Percentiles rank a stretch among this genome's conserved stretches.
phyloP scores from a whole-genome alignment of 2,113 vertebrate genomes.

The Aramus guarauna region DNA sequence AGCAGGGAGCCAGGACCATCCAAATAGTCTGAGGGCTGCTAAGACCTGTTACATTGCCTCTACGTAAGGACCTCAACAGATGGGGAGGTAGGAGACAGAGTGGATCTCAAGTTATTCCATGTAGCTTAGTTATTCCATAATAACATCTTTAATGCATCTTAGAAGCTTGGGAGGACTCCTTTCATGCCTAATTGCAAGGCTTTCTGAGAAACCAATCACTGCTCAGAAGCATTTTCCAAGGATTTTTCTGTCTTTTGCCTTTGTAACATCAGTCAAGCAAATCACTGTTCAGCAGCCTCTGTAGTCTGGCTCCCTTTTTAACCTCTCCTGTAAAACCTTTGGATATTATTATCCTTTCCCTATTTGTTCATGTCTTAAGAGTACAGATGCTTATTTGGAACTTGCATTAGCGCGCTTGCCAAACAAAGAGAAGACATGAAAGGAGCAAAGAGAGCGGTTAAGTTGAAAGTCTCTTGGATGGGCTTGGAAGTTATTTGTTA shows the following conservation, averaged over 20 bases:
- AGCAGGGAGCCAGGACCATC: neutral
- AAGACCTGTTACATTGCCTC: neutral
- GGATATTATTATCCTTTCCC: conserved; percentile 22
- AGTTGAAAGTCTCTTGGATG: conserved; percentile 2
- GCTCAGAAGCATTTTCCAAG: conserved; percentile 41
- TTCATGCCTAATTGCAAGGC: conserved; percentile 42
- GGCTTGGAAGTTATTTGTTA: neutral
- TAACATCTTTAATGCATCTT: conserved; percentile 19
- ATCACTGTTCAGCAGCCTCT: neutral
- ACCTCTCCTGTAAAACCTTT: conserved; percentile 23
- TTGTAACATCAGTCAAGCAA: conserved; percentile 44
- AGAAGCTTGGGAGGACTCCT: neutral
- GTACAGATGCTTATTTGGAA: conserved; percentile 16
- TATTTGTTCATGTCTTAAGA: conserved; percentile 28
- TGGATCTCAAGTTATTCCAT: neutral
- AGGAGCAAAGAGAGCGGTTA: neutral
- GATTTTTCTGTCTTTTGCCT: conserved; percentile 29
- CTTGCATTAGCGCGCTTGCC: neutral
- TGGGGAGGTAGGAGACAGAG: neutral
- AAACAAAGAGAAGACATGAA: conserved; percentile 43
- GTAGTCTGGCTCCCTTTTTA: conserved; percentile 27
- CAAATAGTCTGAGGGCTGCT: neutral
- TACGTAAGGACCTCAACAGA: neutral
- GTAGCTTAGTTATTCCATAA: conserved; percentile 35
- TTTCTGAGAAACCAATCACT: conserved; percentile 38